Conservation (phyloP, 2,113 vertebrate species). For the Siphamia tubifer region DNA sequence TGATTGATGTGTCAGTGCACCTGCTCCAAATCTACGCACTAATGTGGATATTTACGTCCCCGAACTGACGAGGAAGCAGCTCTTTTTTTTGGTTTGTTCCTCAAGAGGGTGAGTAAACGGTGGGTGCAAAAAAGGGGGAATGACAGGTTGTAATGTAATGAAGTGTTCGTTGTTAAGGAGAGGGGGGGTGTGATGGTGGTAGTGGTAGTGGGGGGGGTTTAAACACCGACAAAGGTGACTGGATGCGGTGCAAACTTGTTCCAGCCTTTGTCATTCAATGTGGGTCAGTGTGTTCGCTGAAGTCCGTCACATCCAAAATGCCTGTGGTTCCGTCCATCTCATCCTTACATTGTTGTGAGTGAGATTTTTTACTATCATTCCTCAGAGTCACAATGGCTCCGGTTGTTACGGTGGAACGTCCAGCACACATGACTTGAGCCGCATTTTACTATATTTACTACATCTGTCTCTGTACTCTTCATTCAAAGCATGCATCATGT, state of each 20-base stretch:
- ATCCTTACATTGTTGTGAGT: slow-evolving; percentile 56
- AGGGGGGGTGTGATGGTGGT: too few species aligned
- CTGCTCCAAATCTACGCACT: slow-evolving; percentile 27
- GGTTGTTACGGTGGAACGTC: slow-evolving; percentile 22
- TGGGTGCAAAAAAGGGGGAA: slow-evolving; percentile 4
- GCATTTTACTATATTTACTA: slow-evolving; percentile 26
- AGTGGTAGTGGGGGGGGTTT: too few species aligned
- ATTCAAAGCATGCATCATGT: neutral
- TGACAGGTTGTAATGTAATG: slow-evolving; percentile 54
- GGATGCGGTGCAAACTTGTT: slow-evolving; percentile 38
- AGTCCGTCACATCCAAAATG: neutral
- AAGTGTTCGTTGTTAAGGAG: slow-evolving; percentile 29
- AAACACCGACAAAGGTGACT: neutral
- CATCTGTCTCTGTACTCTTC: neutral
- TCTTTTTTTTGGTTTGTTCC: slow-evolving; percentile 35
- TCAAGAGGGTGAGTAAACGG: slow-evolving; percentile 49
- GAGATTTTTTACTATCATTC: slow-evolving; percentile 69
- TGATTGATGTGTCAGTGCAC: slow-evolving; percentile 33
- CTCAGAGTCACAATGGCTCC: slow-evolving; percentile 42
- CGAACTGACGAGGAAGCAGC: slow-evolving; percentile 13
- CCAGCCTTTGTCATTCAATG: slow-evolving; percentile 1
- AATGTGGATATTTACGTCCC: slow-evolving; percentile 5
- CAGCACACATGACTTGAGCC: slow-evolving; percentile 12
- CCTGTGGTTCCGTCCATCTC: slow-evolving; percentile 47
- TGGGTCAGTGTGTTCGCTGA: neutral